Percentiles rank a stretch among this genome's conserved stretches.
phyloP scores from a whole-genome alignment of 2,113 vertebrate species.

The Neomonachus schauinslandi region DNA sequence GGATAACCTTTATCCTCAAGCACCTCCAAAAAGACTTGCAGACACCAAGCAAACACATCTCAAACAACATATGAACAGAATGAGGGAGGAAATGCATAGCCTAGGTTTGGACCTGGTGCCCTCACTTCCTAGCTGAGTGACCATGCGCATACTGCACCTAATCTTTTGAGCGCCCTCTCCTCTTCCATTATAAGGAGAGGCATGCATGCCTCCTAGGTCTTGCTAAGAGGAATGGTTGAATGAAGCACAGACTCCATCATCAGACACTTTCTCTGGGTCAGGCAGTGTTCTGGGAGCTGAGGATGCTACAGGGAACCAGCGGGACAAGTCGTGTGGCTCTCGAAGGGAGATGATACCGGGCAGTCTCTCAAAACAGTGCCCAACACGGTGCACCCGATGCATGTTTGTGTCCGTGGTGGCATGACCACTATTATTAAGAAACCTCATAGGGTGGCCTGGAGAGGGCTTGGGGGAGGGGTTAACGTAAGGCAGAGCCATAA shows the following conservation, averaged over 20 bases:
- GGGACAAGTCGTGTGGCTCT: background rate
- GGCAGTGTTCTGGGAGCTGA: background rate
- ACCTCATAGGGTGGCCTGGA: background rate
- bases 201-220: accelerated
- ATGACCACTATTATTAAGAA: background rate
- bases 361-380: accelerated
- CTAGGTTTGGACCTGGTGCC: background rate
- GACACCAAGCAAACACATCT: background rate
- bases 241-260: background rate
- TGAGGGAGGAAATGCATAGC: background rate
- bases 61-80: accelerated
- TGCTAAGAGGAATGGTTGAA: background rate
- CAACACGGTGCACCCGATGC: accelerated
- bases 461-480: background rate
- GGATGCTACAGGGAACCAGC: background rate
- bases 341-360: background rate
- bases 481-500: background rate
- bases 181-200: background rate
- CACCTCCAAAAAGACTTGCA: background rate
- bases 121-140: background rate
- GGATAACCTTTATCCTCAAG: background rate
- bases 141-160: accelerated
- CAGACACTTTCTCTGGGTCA: background rate
- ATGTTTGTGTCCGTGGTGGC: background rate
- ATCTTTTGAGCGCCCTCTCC: background rate